Percentiles rank a stretch among this genome's conserved stretches.
Conservation (phyloP, 2,888 invertebrate species). For the Drosophila neutralis region DNA sequence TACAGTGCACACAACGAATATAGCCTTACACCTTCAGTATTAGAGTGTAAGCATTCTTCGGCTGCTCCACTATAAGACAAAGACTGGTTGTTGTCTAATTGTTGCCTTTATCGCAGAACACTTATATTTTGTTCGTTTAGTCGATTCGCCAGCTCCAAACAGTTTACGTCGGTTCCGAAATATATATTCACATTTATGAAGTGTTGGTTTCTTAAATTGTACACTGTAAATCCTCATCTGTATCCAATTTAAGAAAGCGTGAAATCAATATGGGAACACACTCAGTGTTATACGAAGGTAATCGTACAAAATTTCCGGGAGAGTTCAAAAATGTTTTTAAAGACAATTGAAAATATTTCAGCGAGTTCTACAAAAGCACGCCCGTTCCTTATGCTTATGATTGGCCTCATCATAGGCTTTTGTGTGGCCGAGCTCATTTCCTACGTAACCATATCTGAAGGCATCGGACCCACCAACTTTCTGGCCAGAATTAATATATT, state of each 20-base stretch:
- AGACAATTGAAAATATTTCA: too few relatives aligned
- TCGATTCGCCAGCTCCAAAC: background rate
- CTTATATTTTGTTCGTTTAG: background rate
- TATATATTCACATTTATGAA: background rate
- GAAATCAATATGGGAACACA: background rate
- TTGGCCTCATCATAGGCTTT: background rate
- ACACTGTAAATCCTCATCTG: background rate
- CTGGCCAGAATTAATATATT: background rate
- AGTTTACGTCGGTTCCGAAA: background rate
- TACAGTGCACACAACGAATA: background rate
- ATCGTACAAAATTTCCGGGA: too few relatives aligned
- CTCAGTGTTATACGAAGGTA: too few relatives aligned
- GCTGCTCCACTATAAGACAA: background rate
- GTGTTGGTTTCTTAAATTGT: background rate
- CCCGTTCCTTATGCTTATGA: background rate
- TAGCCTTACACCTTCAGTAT: background rate
- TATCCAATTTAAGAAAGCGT: background rate
- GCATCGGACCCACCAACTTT: too few relatives aligned
- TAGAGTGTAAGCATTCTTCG: background rate
- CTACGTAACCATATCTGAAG: background rate
- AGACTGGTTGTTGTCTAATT: background rate
- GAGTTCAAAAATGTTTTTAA: too few relatives aligned
- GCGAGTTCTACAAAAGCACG: background rate
- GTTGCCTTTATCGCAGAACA: background rate
- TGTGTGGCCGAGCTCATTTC: background rate